Percentiles rank a stretch among this genome's conserved stretches.
These are phyloP conservation scores for Falco peregrinus DNA, from an alignment of 2,797 vertebrate species.

Conservation along the genomic window DNA sequence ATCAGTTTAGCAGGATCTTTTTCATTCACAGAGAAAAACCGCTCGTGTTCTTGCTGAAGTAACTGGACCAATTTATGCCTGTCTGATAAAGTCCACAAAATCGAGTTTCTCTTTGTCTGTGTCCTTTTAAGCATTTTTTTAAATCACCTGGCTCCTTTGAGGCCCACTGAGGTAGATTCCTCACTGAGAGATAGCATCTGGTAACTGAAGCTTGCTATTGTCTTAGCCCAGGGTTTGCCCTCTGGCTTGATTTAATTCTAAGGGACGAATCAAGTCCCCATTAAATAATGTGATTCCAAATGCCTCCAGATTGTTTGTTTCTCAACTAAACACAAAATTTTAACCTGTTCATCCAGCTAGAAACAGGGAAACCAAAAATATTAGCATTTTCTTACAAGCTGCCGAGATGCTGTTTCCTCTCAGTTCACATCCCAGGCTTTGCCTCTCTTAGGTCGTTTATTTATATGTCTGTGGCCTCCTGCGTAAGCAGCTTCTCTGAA, in stretches of 20 bases:
- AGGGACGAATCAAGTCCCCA: background rate
- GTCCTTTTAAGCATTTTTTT: background rate
- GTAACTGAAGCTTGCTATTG: background rate
- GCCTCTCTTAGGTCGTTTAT: slow-evolving; percentile 49
- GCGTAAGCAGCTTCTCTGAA: slow-evolving; percentile 25
- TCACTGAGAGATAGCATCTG: background rate
- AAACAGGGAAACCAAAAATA: background rate
- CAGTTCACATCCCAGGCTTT: background rate
- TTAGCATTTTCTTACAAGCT: background rate
- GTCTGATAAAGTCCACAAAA: background rate
- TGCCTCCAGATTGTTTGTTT: slow-evolving; percentile 2
- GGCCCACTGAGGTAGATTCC: background rate
- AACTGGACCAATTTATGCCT: background rate
- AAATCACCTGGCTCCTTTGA: background rate
- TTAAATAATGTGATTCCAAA: slow-evolving; percentile 4
- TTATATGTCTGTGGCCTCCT: slow-evolving; percentile 34
- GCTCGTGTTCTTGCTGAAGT: background rate
- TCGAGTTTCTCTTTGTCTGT: background rate
- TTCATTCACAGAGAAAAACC: background rate
- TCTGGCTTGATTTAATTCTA: slow-evolving; percentile 32
- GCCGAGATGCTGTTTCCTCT: background rate
- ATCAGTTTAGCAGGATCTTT: background rate
- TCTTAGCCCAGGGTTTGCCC: slow-evolving; percentile 12
- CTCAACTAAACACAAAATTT: background rate
- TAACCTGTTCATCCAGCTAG: slow-evolving; percentile 20